These are phyloP conservation scores for Neotoxoptera formosana DNA, from an alignment of 1,140 invertebrate genomes.

Conservation along the genomic window DNA sequence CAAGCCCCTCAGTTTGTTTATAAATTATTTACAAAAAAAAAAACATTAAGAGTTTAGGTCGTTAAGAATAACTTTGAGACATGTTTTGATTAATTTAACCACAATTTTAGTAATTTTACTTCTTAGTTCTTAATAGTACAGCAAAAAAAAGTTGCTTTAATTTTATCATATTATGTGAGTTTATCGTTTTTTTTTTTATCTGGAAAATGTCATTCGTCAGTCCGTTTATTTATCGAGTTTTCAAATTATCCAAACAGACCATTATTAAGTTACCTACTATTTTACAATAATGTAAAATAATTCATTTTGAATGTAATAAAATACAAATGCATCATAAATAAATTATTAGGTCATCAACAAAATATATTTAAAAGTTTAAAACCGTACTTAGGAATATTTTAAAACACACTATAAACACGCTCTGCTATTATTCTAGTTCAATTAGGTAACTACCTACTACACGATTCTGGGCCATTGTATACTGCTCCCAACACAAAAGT, in stretches of 20 bases:
- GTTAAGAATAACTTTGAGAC: not conserved
- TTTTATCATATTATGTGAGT: too few relatives aligned
- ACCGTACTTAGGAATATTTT: not conserved
- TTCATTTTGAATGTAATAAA: not conserved
- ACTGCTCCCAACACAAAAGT: not conserved
- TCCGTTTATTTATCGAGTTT: not conserved
- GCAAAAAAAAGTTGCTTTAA: too few relatives aligned
- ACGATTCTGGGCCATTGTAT: not conserved
- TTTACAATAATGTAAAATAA: not conserved
- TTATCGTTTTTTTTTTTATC: not conserved
- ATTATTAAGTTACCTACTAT: not conserved
- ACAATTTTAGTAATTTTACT: not conserved
- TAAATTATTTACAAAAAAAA: not conserved
- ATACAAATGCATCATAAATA: not conserved
- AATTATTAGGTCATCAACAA: not conserved
- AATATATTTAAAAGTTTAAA: not conserved
- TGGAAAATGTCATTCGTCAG: not conserved
- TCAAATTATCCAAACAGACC: not conserved
- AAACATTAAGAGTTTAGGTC: not conserved
- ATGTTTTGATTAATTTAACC: not conserved
- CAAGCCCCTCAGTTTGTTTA: not conserved
- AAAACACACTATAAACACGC: not conserved
- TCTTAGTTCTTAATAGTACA: not conserved
- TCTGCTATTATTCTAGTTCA: not conserved
- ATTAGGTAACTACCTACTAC: not conserved